phyloP scores from a whole-genome alignment of 2,888 invertebrate species.

The Polyommatus iphigenia region DNA sequence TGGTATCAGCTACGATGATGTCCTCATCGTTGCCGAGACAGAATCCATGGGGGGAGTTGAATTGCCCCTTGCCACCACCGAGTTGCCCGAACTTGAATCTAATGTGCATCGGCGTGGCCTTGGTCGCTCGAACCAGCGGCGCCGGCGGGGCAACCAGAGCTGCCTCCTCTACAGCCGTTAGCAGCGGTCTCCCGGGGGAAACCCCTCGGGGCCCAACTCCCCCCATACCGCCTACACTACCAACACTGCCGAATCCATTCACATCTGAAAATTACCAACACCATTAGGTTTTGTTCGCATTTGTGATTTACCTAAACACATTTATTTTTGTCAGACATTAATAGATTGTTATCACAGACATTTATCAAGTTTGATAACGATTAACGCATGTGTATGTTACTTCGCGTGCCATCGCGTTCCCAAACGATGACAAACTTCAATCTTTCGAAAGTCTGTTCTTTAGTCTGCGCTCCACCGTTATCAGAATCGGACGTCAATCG shows the following conservation, averaged over 20 bases:
- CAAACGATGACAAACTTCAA: no score
- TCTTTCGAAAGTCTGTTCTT: no score
- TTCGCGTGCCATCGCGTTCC: no score
- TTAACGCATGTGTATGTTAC: no score
- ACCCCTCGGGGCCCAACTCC: slow-evolving; percentile 76
- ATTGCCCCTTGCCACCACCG: slow-evolving; percentile 95
- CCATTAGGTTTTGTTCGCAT: neutral
- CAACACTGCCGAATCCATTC: slow-evolving; percentile 71
- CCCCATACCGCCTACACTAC: slow-evolving; percentile 69
- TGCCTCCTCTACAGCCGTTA: slow-evolving; percentile 72
- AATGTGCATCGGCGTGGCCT: slow-evolving; percentile 92
- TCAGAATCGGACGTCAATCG: no score
- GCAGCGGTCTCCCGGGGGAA: slow-evolving; percentile 69
- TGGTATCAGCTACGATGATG: slow-evolving; percentile 97
- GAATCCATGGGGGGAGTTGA: slow-evolving; percentile 98
- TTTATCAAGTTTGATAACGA: no score
- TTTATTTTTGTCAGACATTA: neutral
- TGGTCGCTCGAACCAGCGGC: slow-evolving; percentile 82
- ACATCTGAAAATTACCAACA: slow-evolving; percentile 57
- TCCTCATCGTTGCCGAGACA: slow-evolving; percentile 97
- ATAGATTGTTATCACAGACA: no score
- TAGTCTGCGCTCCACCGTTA: no score
- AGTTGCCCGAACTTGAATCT: slow-evolving; percentile 96
- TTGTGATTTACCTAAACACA: neutral
- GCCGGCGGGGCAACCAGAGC: slow-evolving; percentile 72